These are phyloP conservation scores for Diaphora mendica DNA, from an alignment of 2,888 invertebrate genomes.

Conservation along the genomic window DNA sequence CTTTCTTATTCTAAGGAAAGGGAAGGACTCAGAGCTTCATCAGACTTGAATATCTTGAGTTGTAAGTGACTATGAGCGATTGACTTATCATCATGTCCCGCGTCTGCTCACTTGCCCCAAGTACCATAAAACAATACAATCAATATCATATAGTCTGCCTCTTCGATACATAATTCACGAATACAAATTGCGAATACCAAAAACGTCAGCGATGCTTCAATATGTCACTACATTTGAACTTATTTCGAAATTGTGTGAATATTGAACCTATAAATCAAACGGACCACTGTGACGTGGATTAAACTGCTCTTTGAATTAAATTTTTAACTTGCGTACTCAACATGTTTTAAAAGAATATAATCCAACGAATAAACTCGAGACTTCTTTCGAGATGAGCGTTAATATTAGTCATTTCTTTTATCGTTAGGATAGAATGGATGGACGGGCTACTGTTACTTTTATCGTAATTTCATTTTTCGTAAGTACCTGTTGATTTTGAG, in stretches of 20 bases:
- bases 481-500: too few relatives aligned
- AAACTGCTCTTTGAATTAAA: neutral
- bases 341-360: neutral
- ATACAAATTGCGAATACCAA: neutral
- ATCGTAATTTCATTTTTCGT: too few relatives aligned
- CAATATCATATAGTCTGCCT: neutral
- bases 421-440: too few relatives aligned
- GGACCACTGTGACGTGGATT: too few relatives aligned
- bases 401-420: too few relatives aligned
- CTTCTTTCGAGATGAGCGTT: too few relatives aligned
- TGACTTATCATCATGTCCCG: neutral
- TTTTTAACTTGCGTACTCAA: neutral
- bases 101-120: neutral
- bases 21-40: too few relatives aligned
- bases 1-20: too few relatives aligned
- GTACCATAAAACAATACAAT: neutral
- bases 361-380: too few relatives aligned
- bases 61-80: neutral
- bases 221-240: neutral
- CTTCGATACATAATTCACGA: neutral
- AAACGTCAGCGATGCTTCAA: neutral
- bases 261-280: slow-evolving; percentile 5
- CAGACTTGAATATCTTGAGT: neutral
- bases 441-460: too few relatives aligned
- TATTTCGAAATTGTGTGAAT: neutral